Base-by-base conservation (phyloP, 2,797 vertebrate genomes). In the Alauda arvensis region DNA sequence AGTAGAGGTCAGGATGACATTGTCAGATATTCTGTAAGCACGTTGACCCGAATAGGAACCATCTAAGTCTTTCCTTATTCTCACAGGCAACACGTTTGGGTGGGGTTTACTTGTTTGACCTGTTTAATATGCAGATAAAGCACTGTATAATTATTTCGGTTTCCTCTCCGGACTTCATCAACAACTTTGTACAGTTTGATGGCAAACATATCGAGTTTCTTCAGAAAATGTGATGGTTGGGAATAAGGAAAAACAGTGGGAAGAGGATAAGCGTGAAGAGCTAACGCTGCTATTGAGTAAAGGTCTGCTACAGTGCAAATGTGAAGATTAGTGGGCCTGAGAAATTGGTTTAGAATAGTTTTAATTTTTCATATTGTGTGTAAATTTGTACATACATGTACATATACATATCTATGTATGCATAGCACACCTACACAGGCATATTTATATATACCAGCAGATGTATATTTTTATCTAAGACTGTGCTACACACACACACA, bases 1-100 rank as follows among this genome's bases (percentile, higher is more conserved):
- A 94, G 94, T 52, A 96, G 95, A 95, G 95, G 95, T 95, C 94
- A 95, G 92, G 83, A 77, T 77, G 89, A 93, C 26, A 95, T 92
- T 94, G 92, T 85, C 77, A 83, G 80, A 94, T 92, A 77, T 75
- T 89, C 83, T 77, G 34, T 61, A 43, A 70, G 45, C 0, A 3
- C 21, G 7, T 71, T 68, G 71, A 49, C 70, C 82, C 57, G 71
- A 75, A 57, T 59, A 61, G 53, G 46, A 90, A 19, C 65, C 49
- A 66, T 89, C 51, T 29, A 71, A 80, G 55, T 20, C 19, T 85
- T 92, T 43, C 24, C 46, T 70, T 89, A 48, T 40, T 87, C 23
- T 80, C 66, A 15, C 65, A 60, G 71, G 26, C 53, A 91, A 84
- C 92, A 85, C 8, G 13, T 93, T 92, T 85, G 62, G 46, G 85